phyloP scores from a whole-genome alignment of 2,113 vertebrate genomes.

The Laticauda colubrina region DNA sequence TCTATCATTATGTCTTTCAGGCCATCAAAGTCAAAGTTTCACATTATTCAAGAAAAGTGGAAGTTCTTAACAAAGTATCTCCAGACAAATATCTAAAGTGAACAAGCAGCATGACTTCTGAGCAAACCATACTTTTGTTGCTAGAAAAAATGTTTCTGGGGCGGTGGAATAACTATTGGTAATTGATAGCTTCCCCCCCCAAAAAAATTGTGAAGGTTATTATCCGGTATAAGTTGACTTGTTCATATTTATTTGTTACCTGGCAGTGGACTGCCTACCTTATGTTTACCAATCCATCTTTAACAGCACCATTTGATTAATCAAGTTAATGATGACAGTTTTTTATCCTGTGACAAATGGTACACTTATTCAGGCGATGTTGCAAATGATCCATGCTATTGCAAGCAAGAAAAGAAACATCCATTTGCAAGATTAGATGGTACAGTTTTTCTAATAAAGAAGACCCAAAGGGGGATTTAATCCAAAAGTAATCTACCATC shows the following conservation, averaged over 20 bases:
- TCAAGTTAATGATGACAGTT: slow-evolving; percentile 75
- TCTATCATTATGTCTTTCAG: slow-evolving; percentile 64
- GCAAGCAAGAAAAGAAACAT: slow-evolving; percentile 64
- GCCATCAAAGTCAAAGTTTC: slow-evolving; percentile 55
- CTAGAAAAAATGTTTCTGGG: slow-evolving; percentile 69
- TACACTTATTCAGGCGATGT: slow-evolving; percentile 64
- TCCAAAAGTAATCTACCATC: slow-evolving; percentile 37
- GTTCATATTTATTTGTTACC: slow-evolving; percentile 81
- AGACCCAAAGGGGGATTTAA: slow-evolving; percentile 49
- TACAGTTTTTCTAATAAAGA: slow-evolving; percentile 49
- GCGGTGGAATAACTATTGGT: slow-evolving; percentile 55
- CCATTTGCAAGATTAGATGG: slow-evolving; percentile 61
- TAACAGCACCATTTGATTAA: slow-evolving; percentile 75
- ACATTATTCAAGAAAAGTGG: slow-evolving; percentile 61
- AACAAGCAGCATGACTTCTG: slow-evolving; percentile 71
- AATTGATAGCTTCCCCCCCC: slow-evolving; percentile 76
- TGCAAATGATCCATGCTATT: slow-evolving; percentile 69
- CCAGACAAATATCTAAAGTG: slow-evolving; percentile 18
- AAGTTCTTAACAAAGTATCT: slow-evolving; percentile 50
- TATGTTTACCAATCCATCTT: slow-evolving; percentile 74
- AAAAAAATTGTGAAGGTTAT: slow-evolving; percentile 69
- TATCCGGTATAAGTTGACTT: slow-evolving; percentile 79
- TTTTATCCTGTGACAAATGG: slow-evolving; percentile 73
- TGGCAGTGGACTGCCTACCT: slow-evolving; percentile 72
- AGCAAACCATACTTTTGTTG: slow-evolving; percentile 64